A percentile compares a stretch with the other conserved stretches of the same genome.
Conservation (phyloP, 2,797 vertebrate genomes). For the Pseudochirops corinnae region DNA sequence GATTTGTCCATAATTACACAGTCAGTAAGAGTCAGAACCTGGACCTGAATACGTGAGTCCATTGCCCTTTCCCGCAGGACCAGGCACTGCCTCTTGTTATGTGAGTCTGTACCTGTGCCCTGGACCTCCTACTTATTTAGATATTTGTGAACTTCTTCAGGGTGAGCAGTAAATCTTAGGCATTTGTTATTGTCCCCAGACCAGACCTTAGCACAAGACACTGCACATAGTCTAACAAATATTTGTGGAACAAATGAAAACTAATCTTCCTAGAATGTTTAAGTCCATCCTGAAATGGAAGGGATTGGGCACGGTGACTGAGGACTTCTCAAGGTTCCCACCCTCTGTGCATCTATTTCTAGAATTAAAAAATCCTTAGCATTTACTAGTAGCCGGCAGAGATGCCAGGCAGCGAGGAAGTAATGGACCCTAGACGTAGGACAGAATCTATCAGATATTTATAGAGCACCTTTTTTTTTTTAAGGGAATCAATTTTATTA, state of each 20-base stretch:
- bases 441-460: neutral
- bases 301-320: neutral
- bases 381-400: neutral
- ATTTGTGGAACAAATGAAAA: neutral
- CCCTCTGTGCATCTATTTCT: neutral
- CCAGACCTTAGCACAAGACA: neutral
- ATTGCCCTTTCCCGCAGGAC: neutral
- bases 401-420: neutral
- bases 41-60: neutral
- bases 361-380: neutral
- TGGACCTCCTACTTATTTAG: neutral
- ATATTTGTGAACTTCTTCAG: neutral
- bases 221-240: neutral
- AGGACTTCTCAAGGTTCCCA: neutral
- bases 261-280: neutral
- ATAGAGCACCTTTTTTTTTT: neutral
- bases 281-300: neutral
- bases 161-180: neutral
- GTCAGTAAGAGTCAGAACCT: neutral
- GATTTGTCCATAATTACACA: neutral
- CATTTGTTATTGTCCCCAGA: neutral
- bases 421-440: neutral
- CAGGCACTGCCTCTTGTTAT: neutral
- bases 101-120: neutral
- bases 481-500: neutral